Base-by-base conservation (phyloP, 1,140 invertebrate species). In the Brachionus asplanchnoidis region DNA sequence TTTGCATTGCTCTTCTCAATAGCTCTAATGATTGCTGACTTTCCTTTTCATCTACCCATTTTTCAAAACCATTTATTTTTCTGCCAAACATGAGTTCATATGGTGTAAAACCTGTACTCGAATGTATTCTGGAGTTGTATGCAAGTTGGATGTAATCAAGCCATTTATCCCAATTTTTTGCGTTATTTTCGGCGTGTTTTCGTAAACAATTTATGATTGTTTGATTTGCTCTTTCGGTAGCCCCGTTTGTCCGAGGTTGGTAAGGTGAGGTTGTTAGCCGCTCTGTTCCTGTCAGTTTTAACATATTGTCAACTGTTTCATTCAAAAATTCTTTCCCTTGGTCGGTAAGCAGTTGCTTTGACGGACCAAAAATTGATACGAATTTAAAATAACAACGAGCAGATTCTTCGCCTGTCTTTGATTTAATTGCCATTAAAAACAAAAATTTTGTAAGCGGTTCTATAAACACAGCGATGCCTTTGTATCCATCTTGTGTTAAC, bases 71-170 rank as follows among this genome's bases (percentile, higher is more conserved):
- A 12, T 56, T 11, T 32, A n/a, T 26, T 56, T n/a, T 20, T 53
- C 78, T 32, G 3, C 46, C 78, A 42, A 80, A 80, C 78, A 80
- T 78, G n/a, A 78, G 73, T 78, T 78, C 36, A 28, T 78, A 78
- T 14, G 73, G 75, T 32, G 75, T 78, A 56, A 50, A 56, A 26
- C 14, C 20, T n/a, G 75, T 78, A 20, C 20, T 44, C 11, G 42
- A 78, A 26, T 78, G 75, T 78, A 50, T 17, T 26, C 11, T 78
- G 6, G 50, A 50, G 9, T 56, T 78, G 40, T 50, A 78, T 26
- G 32, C 40, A 3, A 78, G 28, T 23, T 26, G 6, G 20, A 78
- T 56, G 36, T 46, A 46, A 56, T 78, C 75, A 20, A 78, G 20
- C 75, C 42, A 78, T 46, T 44, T 26, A 50, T 50, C 50, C 75